Evolutionary conservation across 2,888 invertebrate species (phyloP).

Genomic region (Xestia sexstrigata): DNA sequence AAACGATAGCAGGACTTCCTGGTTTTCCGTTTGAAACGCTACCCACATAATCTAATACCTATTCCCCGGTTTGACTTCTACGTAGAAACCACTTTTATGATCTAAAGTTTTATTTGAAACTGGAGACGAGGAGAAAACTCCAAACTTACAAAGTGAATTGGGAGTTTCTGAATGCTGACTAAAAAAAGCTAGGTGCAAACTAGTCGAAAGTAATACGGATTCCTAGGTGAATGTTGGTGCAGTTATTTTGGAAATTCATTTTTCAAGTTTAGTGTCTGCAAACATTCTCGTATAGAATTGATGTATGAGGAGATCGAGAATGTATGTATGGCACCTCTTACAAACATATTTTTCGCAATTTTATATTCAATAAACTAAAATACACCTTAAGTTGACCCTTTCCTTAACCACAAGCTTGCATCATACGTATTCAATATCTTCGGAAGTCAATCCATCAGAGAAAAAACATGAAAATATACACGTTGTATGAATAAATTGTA

Average conservation of each 20-base stretch:
- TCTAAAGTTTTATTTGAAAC: slow-evolving; percentile 19
- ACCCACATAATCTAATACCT: slow-evolving; percentile 24
- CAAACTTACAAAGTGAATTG: slow-evolving; percentile 20
- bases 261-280: not conserved
- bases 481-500: slow-evolving; percentile 44
- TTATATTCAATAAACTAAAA: not conserved
- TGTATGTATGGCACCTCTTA: too few species aligned
- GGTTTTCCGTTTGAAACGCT: slow-evolving; percentile 19
- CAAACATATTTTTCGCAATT: slow-evolving; percentile 9
- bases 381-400: not conserved
- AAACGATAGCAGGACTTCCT: slow-evolving; percentile 26
- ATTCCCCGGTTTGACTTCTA: not conserved
- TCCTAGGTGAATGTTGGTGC: not conserved
- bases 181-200: not conserved
- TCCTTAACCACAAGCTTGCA: not conserved
- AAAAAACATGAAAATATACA: slow-evolving; percentile 35
- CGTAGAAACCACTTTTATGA: slow-evolving; percentile 17
- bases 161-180: slow-evolving; percentile 14
- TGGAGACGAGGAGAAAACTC: not conserved
- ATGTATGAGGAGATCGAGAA: not conserved
- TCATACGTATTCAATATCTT: slow-evolving; percentile 1
- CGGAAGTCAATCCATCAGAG: slow-evolving; percentile 39
- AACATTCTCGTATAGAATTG: not conserved
- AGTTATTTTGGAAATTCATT: not conserved
- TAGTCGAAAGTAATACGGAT: not conserved